Conservation (phyloP, 2,797 vertebrate species). For the Intellagama lesueurii region DNA sequence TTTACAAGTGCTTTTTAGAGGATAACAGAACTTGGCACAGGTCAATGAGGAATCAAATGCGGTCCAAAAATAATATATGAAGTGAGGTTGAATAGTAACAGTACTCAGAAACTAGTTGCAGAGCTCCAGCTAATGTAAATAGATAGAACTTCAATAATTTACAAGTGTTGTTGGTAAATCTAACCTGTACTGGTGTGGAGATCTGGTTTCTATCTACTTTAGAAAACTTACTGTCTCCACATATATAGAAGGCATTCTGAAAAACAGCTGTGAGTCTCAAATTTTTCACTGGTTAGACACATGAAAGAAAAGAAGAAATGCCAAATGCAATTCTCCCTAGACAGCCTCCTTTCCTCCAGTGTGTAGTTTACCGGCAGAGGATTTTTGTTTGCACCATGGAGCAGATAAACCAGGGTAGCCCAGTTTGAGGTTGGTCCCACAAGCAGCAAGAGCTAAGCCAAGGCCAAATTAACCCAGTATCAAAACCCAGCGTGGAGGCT, state of each 20-base stretch:
- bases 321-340: neutral
- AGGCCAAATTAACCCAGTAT: too few species aligned
- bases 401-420: neutral
- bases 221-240: neutral
- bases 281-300: neutral
- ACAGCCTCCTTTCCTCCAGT: neutral
- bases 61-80: conserved; percentile 7
- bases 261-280: neutral
- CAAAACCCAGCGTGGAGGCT: too few species aligned
- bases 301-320: neutral
- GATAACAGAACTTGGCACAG: conserved; percentile 41
- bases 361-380: neutral
- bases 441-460: neutral
- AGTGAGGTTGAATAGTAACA: neutral
- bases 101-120: neutral
- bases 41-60: conserved; percentile 29
- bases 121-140: conserved; percentile 29
- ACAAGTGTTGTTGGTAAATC: conserved; percentile 12
- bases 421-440: neutral
- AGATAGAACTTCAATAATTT: conserved; percentile 22
- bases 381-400: neutral
- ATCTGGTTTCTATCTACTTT: neutral
- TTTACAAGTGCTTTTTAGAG: conserved; percentile 34
- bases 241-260: neutral
- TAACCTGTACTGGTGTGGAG: neutral